phyloP scores from a whole-genome alignment of 2,888 invertebrate species.

The Leucophora obtusa region DNA sequence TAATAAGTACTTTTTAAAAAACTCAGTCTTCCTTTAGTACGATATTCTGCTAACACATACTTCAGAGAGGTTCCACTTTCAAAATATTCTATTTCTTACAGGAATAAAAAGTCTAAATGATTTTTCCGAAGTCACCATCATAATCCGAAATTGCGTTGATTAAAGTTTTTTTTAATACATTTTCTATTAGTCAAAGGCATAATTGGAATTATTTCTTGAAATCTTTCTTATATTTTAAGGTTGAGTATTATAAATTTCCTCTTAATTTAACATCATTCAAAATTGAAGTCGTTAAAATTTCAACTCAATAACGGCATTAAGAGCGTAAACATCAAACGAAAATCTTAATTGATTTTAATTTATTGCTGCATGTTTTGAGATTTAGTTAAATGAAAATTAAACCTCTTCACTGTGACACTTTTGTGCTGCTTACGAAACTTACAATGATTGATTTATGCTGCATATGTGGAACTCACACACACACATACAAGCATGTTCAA shows the following conservation, averaged over 20 bases:
- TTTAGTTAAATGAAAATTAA: conserved; percentile 58
- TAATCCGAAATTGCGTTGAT: no score
- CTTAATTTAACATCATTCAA: conserved; percentile 25
- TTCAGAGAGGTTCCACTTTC: no score
- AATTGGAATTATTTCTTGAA: not conserved
- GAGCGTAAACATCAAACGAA: conserved; percentile 57
- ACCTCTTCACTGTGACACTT: conserved; percentile 58
- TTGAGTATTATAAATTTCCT: not conserved
- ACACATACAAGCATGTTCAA: conserved; percentile 15
- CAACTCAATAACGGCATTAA: conserved; percentile 35
- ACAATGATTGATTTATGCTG: conserved; percentile 60
- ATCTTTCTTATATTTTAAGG: not conserved
- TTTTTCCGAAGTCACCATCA: no score
- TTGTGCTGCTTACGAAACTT: conserved; percentile 50
- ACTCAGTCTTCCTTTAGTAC: no score
- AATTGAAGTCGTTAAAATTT: conserved; percentile 43
- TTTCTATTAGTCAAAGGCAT: not conserved
- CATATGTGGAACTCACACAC: conserved; percentile 6
- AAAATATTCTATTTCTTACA: no score
- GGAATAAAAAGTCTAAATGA: no score
- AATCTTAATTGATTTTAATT: conserved; percentile 64
- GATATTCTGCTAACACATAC: no score
- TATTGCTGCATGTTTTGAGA: conserved; percentile 51
- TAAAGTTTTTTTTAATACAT: no score
- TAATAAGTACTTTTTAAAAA: no score